Evolutionary conservation across 2,888 invertebrate species (phyloP).

Genomic region (Pollenia amentaria): DNA sequence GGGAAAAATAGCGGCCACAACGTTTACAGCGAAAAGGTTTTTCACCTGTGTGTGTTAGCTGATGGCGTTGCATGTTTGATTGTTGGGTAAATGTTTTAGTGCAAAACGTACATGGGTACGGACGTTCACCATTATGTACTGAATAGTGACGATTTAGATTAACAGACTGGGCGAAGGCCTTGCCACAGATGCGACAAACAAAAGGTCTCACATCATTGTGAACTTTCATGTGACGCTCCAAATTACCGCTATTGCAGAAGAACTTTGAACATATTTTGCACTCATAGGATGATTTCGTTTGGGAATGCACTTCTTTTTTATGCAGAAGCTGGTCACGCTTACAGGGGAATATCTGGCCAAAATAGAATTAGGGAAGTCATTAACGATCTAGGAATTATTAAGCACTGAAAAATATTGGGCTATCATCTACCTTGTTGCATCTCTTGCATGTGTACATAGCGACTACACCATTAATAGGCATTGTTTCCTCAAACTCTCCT

Average conservation of each 20-base stretch:
- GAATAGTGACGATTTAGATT: conserved; percentile 83
- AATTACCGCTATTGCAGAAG: conserved; percentile 83
- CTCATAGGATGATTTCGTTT: conserved; percentile 82
- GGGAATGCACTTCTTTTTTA: conserved; percentile 83
- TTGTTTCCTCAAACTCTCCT: conserved; percentile 72
- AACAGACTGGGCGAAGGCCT: conserved; percentile 83
- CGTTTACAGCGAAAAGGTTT: conserved; percentile 84
- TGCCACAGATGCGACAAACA: conserved; percentile 82
- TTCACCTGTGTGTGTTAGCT: conserved; percentile 84
- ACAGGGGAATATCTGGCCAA: conserved; percentile 80
- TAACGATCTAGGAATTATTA: not conserved
- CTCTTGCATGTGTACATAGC: conserved; percentile 76
- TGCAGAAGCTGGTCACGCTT: conserved; percentile 84
- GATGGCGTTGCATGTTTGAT: conserved; percentile 84
- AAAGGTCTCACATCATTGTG: conserved; percentile 84
- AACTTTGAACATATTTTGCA: conserved; percentile 83
- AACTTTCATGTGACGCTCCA: conserved; percentile 84
- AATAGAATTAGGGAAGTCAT: not conserved
- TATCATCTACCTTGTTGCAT: conserved; percentile 75
- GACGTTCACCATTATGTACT: conserved; percentile 84
- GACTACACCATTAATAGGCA: conserved; percentile 60
- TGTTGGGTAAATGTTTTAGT: conserved; percentile 84
- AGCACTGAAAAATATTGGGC: no score
- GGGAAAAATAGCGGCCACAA: conserved; percentile 83
- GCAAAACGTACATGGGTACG: conserved; percentile 83